Evolutionary conservation across 2,888 invertebrate genomes (phyloP), one percentile per base, ranked within the genome.

Genomic region (Ligdia adustata): DNA sequence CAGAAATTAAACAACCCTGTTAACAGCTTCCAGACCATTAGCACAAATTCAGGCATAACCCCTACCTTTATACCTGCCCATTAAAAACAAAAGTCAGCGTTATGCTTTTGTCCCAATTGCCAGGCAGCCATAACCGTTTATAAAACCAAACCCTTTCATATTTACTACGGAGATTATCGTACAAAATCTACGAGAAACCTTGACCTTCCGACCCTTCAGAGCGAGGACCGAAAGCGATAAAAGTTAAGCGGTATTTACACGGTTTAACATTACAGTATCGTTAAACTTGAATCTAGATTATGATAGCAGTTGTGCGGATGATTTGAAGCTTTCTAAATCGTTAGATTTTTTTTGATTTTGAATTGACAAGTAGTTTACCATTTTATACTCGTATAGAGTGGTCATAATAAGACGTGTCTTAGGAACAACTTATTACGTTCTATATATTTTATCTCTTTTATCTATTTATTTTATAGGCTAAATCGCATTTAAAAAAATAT

Each of bases 91-190:
- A 32, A 42, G 27, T 27, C 16, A 32, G 26, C 4, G 33, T 24
- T 24, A 31, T 15, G 24, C 26, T 46, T 41, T 31, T 26, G 34
- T 37, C 37, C 32, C 29, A 47, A 38, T 41, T 48, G 26, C 14
- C 46, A 42, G 27, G 14, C 32, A n/a, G 22, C 37, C 11, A 42
- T 49, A 38, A 49, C 38, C 37, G 33, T 47, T 22, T 48, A 48
- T 34, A 32, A 41, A 47, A 7, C 6, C 22, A 7, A 41, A 47
- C 42, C 48, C 48, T 49, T 49, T 49, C 42, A 49, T 49, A 43
- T 49, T 49, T 49, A 49, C 42, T 43, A 38, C 48, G 7, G 32
- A 42, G 42, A 42, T 49, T 43, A 49, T 49, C 42, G 27, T 27
- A 28, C 15, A 38, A 43, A 49, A 43, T 49, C 28, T 38, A 42